Percentiles rank a stretch among this genome's conserved stretches.
phyloP scores from a whole-genome alignment of 2,797 vertebrate genomes.

The Pipistrellus pipistrellus region DNA sequence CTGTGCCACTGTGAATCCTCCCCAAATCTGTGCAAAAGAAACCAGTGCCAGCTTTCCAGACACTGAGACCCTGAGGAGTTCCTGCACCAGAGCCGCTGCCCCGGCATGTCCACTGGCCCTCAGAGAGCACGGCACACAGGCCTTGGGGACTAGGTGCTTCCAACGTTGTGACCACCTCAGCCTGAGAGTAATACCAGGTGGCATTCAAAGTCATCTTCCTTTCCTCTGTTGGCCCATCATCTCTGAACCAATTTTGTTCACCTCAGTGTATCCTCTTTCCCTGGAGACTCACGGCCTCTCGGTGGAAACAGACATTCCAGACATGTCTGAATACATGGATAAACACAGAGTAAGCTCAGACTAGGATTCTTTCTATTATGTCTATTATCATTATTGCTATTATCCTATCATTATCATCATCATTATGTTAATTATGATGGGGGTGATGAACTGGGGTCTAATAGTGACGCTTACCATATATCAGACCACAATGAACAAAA shows the following conservation, averaged over 20 bases:
- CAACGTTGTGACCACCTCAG: not conserved
- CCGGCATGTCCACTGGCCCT: not conserved
- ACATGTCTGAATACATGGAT: conserved; percentile 29
- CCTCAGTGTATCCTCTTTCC: not conserved
- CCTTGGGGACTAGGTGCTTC: not conserved
- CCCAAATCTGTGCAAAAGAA: not conserved
- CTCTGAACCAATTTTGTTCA: conserved; percentile 32
- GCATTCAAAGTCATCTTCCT: not conserved
- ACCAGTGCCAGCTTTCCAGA: not conserved
- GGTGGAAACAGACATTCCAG: conserved; percentile 56
- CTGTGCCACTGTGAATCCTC: not conserved
- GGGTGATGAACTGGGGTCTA: conserved; percentile 52
- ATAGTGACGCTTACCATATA: conserved; percentile 1
- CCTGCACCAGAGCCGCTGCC: not conserved
- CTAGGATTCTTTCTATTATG: conserved; percentile 38
- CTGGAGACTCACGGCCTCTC: not conserved
- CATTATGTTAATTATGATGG: not conserved
- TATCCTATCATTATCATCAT: conserved; percentile 67
- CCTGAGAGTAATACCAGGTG: not conserved
- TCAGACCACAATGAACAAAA: conserved; percentile 33
- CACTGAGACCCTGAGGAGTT: not conserved
- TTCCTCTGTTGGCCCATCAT: not conserved
- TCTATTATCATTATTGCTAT: conserved; percentile 69
- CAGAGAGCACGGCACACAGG: not conserved
- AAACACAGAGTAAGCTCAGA: conserved; percentile 9